Conservation (phyloP, 53 echinoderm and acorn worm species). For the Mesocentrotus franciscanus region DNA sequence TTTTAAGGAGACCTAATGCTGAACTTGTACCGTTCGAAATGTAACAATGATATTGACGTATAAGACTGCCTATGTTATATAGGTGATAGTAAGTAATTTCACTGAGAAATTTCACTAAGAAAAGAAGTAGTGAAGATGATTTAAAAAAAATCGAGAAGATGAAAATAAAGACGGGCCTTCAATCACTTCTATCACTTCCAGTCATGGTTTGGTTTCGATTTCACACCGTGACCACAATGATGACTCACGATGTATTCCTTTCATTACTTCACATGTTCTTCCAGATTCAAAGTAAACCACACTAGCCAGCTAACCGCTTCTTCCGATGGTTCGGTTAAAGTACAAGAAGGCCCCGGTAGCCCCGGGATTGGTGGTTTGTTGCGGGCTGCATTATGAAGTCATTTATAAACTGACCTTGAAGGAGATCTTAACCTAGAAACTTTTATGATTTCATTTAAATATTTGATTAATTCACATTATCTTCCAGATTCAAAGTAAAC, state of each 20-base stretch:
- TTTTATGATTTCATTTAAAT: too few species aligned
- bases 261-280: not conserved
- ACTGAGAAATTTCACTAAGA: too few species aligned
- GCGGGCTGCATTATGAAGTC: not conserved
- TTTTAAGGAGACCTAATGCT: too few species aligned
- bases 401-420: not conserved
- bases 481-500: constrained; percentile 10
- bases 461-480: not conserved
- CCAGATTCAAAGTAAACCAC: constrained; percentile 6
- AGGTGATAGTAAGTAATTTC: too few species aligned
- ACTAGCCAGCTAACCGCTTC: not conserved
- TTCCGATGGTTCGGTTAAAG: not conserved
- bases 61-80: too few species aligned
- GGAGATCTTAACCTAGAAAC: not conserved
- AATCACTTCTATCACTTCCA: not conserved
- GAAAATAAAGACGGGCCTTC: not conserved
- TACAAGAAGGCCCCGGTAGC: not conserved
- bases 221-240: not conserved
- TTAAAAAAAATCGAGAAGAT: not conserved
- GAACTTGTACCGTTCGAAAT: too few species aligned
- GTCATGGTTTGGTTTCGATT: constrained; percentile 34
- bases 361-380: not conserved
- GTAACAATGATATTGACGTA: too few species aligned
- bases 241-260: not conserved
- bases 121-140: not conserved